These are phyloP conservation scores for Carlito syrichta DNA, from an alignment of 2,113 vertebrate genomes.

Conservation along the genomic window DNA sequence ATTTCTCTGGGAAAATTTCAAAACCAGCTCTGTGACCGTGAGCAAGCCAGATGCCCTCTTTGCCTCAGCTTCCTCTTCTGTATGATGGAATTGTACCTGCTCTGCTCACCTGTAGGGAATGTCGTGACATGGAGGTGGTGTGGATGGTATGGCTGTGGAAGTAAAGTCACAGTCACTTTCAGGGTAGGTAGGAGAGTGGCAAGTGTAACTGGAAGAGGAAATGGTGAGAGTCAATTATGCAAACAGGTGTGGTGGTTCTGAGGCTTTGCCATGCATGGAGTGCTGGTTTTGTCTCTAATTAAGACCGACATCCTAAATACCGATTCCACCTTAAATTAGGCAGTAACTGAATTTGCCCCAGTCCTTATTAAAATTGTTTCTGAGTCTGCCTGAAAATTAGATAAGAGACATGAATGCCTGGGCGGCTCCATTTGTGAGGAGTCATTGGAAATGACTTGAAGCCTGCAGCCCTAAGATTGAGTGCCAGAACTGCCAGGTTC, in stretches of 20 bases:
- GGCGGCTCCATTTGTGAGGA: neutral
- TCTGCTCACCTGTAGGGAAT: neutral
- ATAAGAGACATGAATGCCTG: rapidly evolving
- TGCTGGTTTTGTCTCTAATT: neutral
- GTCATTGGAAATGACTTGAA: neutral
- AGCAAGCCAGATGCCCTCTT: neutral
- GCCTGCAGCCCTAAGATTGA: rapidly evolving
- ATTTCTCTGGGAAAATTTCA: neutral
- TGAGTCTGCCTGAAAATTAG: neutral
- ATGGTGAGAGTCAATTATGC: too few relatives aligned
- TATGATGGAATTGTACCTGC: neutral
- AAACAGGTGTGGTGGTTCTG: neutral
- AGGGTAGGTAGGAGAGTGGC: neutral
- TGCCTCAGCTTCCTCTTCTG: neutral
- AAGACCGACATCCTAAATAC: neutral
- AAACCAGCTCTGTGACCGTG: neutral
- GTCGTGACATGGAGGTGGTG: neutral
- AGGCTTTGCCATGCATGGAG: neutral
- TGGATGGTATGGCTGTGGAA: neutral
- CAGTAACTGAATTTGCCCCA: neutral
- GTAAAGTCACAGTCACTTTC: neutral
- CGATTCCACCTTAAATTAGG: neutral
- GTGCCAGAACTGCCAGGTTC: too few relatives aligned
- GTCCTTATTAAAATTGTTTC: neutral
- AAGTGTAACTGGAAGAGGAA: neutral